These are phyloP conservation scores for Phrynosoma blainvillii DNA, from an alignment of 2,113 vertebrate genomes.

Conservation along the genomic window DNA sequence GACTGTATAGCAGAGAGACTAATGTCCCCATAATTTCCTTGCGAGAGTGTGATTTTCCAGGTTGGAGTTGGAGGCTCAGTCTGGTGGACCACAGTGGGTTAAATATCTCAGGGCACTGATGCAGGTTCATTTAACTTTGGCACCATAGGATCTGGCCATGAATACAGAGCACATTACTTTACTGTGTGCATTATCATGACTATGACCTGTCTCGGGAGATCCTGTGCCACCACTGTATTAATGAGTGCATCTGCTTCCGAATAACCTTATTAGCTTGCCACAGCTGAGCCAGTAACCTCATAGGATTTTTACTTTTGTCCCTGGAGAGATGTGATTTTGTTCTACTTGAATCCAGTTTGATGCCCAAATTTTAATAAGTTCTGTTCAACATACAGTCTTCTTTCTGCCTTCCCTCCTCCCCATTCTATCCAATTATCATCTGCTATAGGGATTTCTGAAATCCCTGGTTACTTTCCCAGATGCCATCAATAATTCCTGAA, in stretches of 20 bases:
- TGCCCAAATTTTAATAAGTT: conserved; percentile 81
- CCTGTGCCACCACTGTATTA: conserved; percentile 86
- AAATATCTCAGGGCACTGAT: conserved; percentile 39
- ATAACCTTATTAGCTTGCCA: conserved; percentile 84
- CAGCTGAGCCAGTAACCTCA: conserved; percentile 83
- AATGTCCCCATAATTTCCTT: neutral
- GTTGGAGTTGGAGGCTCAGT: neutral
- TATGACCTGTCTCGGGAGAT: conserved; percentile 82
- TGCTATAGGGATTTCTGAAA: conserved; percentile 57
- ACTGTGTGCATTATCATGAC: conserved; percentile 79
- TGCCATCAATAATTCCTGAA: conserved; percentile 80
- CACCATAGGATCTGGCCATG: conserved; percentile 78
- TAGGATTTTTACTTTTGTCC: conserved; percentile 75
- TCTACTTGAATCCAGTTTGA: conserved; percentile 79
- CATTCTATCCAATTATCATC: conserved; percentile 56
- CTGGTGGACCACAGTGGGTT: conserved; percentile 62
- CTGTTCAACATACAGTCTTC: conserved; percentile 73
- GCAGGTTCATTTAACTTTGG: conserved; percentile 67
- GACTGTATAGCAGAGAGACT: neutral
- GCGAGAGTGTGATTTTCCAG: neutral
- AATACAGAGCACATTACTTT: conserved; percentile 76
- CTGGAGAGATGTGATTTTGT: conserved; percentile 74
- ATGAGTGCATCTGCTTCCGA: conserved; percentile 84
- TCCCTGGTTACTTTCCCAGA: conserved; percentile 75
- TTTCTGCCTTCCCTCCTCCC: conserved; percentile 69